Conservation (phyloP, 2,888 invertebrate genomes). For the Entomobrya multifasciata region DNA sequence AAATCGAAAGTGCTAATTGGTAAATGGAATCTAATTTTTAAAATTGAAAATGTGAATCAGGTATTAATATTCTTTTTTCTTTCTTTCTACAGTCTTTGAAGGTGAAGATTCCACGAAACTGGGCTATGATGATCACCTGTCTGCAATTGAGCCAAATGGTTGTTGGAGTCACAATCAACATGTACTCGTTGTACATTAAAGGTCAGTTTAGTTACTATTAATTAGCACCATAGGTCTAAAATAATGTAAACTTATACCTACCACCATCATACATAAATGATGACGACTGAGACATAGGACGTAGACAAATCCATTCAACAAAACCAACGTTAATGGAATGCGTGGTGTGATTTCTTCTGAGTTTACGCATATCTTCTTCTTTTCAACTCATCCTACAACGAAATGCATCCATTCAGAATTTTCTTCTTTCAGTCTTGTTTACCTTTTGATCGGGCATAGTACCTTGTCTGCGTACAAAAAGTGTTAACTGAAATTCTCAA, state of each 20-base stretch:
- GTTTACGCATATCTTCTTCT: neutral
- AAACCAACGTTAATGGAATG: neutral
- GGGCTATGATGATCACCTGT: conserved; percentile 79
- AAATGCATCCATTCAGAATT: conserved; percentile 17
- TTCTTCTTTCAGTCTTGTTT: neutral
- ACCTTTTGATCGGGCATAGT: neutral
- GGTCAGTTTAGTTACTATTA: conserved; percentile 73
- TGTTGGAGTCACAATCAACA: conserved; percentile 78
- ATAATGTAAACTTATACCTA: neutral
- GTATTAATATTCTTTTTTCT: conserved; percentile 15
- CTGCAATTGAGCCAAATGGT: conserved; percentile 79
- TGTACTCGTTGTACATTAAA: conserved; percentile 79
- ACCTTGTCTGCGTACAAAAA: neutral
- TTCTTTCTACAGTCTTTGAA: conserved; percentile 73
- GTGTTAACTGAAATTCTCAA: conserved; percentile 32
- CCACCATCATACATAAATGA: neutral
- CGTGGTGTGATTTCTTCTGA: neutral
- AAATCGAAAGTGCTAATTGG: conserved; percentile 47
- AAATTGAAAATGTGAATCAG: neutral
- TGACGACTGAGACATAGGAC: neutral
- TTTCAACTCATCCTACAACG: neutral
- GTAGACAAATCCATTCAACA: neutral
- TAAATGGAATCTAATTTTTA: conserved; percentile 23
- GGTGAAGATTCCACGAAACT: conserved; percentile 78
- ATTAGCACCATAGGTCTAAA: conserved; percentile 52